Evolutionary conservation across 2,888 invertebrate genomes (phyloP), one percentile per base, ranked within the genome.

Genomic region (Andrena hattorfiana): DNA sequence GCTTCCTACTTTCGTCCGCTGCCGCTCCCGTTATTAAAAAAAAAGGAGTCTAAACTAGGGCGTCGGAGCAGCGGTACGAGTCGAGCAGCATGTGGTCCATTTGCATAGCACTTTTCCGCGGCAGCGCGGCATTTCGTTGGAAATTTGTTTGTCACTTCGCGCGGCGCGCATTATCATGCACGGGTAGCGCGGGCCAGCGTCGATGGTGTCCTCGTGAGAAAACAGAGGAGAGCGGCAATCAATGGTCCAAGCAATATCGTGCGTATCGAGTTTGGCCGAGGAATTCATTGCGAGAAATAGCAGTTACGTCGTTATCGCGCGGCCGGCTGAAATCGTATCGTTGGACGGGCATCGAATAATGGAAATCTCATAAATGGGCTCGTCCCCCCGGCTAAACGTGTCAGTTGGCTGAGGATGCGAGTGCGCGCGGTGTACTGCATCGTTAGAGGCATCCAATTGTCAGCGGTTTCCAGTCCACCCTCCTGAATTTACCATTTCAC

Each of bases 301-400:
- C 49, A 5, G 51, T 13, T 8, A 2, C 20, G 35, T 8, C n/a
- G 64, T 30, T 64, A 69, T 68, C 26, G 32, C 16, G 42, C 13
- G 13, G 20, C 4, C 6, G 26, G 26, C 13, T 42, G 67, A 23
- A 67, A 73, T 68, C 51, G 48, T 75, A 82, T 71, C 66, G 67
- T n/a, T 5, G 70, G 42, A 13, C 32, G 66, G 62, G 20, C 66
- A 66, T 64, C 71, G 69, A 54, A 83, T 79, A 86, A 88, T 88
- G 70, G 83, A 77, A 79, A 74, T 86, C 73, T 75, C 63, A 67
- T 82, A 89, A 87, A 89, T 87, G 87, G 78, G 83, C 83, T 85
- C 84, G 84, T 85, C 68, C 75, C 68, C 72, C 69, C 79, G 84
- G 74, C 71, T 67, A 66, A 70, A 80, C 81, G 77, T 83, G 84